These are phyloP conservation scores for Trissoscelio sp. DNA, from an alignment of 2,888 invertebrate genomes.

Conservation along the genomic window DNA sequence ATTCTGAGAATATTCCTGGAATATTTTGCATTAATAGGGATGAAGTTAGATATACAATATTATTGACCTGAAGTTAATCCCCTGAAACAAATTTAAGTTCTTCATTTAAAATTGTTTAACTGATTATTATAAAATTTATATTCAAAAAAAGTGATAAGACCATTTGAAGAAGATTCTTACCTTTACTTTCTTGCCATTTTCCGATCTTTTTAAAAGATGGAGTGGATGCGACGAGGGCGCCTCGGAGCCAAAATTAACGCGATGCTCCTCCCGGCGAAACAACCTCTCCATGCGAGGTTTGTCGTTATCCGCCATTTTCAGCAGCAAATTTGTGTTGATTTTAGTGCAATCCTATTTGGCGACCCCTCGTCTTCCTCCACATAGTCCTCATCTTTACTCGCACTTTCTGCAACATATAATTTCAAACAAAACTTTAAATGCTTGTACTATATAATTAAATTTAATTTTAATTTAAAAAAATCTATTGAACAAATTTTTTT, in stretches of 20 bases:
- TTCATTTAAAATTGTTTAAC: too few species aligned
- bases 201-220: slow-evolving; percentile 87
- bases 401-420: slow-evolving; percentile 84
- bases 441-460: too few species aligned
- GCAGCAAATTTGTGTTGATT: slow-evolving; percentile 40
- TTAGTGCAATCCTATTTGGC: slow-evolving; percentile 47
- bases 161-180: slow-evolving; percentile 82
- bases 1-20: too few species aligned
- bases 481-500: too few species aligned
- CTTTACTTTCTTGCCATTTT: slow-evolving; percentile 90
- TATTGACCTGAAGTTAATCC: too few species aligned
- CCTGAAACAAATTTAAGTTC: too few species aligned
- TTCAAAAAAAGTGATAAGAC: too few species aligned
- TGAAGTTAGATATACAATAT: too few species aligned
- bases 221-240: slow-evolving; percentile 82
- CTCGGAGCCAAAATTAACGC: slow-evolving; percentile 78
- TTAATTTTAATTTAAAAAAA: too few species aligned
- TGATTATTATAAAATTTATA: too few species aligned
- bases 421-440: slow-evolving; percentile 7
- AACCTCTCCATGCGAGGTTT: slow-evolving; percentile 70
- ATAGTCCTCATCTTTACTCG: slow-evolving; percentile 86
- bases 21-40: too few species aligned
- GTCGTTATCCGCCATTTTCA: slow-evolving; percentile 74
- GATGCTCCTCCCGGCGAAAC: slow-evolving; percentile 74
- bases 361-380: slow-evolving; percentile 72